Evolutionary conservation across 2,888 invertebrate genomes (phyloP), one percentile per base, ranked within the genome.

Genomic region (Drosophila multiciliata): DNA sequence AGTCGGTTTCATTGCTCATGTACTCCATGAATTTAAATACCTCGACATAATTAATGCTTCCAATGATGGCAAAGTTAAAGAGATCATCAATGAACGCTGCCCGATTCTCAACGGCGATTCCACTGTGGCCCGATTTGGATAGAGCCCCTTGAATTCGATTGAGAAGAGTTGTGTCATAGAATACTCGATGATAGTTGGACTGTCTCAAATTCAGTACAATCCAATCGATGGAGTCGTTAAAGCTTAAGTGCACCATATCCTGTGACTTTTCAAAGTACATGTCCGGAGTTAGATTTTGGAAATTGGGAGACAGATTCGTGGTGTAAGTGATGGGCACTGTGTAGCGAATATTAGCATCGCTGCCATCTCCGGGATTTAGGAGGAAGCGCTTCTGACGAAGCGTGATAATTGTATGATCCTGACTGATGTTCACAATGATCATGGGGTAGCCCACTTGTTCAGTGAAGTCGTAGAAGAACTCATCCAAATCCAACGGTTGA

Each of bases 81-180:
- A 95, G 93, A 91, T 98, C 98, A 81, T 97, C 96, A 0, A 98
- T 92, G 7, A 96, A 86, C 69, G 97, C 96, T 0, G 96, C 97
- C 50, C 97, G 94, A 92, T 96, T 97, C 11, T 95, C 83, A 7
- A 79, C 81, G 17, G 89, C 82, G 29, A 92, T 87, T 4, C 70
- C 75, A 36, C 82, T 86, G 72, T 89, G 87, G 2, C 74, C 64
- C 0, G 53, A 3, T 23, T 62, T 35, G 2, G 42, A 23, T 3
- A 92, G 65, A 3, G 91, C 90, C 0, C 29, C 6, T 12, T 75
- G 60, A 4, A 92, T 66, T 1, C 58, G 62, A 0, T 54, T 4
- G 95, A 96, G 96, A 82, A 96, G 95, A 0, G 91, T 89, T 0
- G 82, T 72, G 42, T 96, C 96, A 79, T 97, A 97, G 89, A 96